Evolutionary conservation across 2,797 vertebrate genomes (phyloP), one percentile per base, ranked within the genome.

Genomic region (Poecilia picta): DNA sequence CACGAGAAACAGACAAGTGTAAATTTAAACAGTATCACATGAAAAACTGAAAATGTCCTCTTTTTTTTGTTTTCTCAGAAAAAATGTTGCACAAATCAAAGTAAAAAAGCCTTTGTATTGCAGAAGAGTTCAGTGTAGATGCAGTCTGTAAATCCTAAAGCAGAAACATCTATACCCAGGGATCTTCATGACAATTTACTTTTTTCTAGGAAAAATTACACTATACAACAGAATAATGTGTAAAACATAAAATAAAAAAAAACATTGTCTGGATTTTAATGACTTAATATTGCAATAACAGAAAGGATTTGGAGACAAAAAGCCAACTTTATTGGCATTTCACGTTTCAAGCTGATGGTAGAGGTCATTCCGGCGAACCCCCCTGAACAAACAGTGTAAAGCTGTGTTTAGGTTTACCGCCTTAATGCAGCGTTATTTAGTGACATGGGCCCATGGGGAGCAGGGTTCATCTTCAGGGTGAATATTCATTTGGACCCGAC

Each of bases 401-500:
- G 85, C 82, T 82, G 31, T 78, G 72, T 85, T 87, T 92, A 84
- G 89, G 81, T 94, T 92, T 93, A 83, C 82, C 79, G 36, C 77
- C 73, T 0, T 93, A 92, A 90, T 88, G 89, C 91, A 90, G 78
- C 86, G 90, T 95, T 18, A 92, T 94, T 95, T 93, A 91, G 93
- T 86, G 90, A 71, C 88, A 87, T 80, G 15, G 86, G 86, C 88
- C 95, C 91, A 66, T 75, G 79, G 93, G 93, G 95, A 93, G 79
- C 89, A 82, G 93, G 87, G 94, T 94, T 95, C 94, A 93, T 96
- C 91, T 72, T 62, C 46, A 74, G 95, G 94, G 94, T 96, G 94
- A 95, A 95, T 96, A 96, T 97, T 96, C 95, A 96, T 97, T 95
- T 96, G 94, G 94, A 94, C 94, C 92, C 87, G 90, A 96, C 96